phyloP scores from a whole-genome alignment of 2,113 vertebrate species.

The Smithornis capensis region DNA sequence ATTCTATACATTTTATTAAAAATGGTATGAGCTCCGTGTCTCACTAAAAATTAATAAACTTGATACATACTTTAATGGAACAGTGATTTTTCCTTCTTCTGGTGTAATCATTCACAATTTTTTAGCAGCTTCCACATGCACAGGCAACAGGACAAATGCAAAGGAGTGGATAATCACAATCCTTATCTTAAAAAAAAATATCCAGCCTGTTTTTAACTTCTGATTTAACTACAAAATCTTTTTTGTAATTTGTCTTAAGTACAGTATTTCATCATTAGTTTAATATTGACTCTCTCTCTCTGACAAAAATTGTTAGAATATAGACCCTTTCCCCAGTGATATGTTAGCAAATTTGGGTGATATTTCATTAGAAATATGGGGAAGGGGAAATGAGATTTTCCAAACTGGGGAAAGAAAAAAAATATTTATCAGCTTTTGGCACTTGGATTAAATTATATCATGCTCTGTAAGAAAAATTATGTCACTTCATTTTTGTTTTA shows the following conservation, averaged over 20 bases:
- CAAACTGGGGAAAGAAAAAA: background rate
- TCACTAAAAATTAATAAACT: background rate
- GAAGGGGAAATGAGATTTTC: background rate
- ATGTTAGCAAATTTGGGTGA: background rate
- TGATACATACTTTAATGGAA: background rate
- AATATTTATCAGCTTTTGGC: background rate
- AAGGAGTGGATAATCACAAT: background rate
- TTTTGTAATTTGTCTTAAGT: background rate
- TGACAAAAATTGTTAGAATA: background rate
- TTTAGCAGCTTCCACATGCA: background rate
- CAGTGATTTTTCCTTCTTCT: background rate
- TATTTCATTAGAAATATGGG: background rate
- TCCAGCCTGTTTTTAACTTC: background rate
- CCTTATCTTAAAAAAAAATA: background rate
- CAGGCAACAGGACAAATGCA: background rate
- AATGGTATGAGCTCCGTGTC: background rate
- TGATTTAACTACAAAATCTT: background rate
- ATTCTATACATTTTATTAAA: background rate
- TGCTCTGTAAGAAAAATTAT: background rate
- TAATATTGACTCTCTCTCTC: background rate
- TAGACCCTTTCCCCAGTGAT: background rate
- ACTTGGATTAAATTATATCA: background rate
- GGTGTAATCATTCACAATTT: background rate
- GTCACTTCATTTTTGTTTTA: background rate
- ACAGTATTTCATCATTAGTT: background rate